phyloP scores from a whole-genome alignment of 2,797 vertebrate genomes.

The Tangara arthus region DNA sequence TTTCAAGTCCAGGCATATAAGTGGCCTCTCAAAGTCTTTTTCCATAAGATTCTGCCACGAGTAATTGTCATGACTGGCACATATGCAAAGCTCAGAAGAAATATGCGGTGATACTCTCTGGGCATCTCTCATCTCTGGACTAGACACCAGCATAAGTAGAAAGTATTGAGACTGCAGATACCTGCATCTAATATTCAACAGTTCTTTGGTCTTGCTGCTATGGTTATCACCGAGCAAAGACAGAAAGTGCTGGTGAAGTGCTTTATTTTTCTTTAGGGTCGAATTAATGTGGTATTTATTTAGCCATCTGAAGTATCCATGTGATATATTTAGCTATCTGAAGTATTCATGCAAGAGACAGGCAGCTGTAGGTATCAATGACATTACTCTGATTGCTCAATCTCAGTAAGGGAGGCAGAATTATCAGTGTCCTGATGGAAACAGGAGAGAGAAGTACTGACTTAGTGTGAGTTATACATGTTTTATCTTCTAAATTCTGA shows the following conservation, averaged over 20 bases:
- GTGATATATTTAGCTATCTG: neutral
- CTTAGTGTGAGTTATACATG: rapidly evolving
- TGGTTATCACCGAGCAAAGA: neutral
- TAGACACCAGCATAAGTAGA: neutral
- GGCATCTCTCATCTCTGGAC: neutral
- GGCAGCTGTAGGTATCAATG: neutral
- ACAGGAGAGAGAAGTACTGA: neutral
- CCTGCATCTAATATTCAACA: neutral
- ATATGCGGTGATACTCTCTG: neutral
- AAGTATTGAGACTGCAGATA: neutral
- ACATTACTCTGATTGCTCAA: neutral
- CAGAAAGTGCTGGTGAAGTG: neutral
- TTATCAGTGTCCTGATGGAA: neutral
- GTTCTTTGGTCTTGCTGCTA: neutral
- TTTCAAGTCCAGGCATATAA: neutral
- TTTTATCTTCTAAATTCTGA: neutral
- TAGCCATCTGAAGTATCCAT: neutral
- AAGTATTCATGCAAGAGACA: neutral
- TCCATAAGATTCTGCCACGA: neutral
- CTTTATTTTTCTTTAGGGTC: neutral
- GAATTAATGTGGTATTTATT: neutral
- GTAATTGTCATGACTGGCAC: neutral
- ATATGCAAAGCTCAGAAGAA: neutral
- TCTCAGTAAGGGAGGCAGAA: neutral
- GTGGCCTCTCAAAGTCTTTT: neutral